Base-by-base conservation (phyloP, 2,113 vertebrate species). In the Antennarius striatus region DNA sequence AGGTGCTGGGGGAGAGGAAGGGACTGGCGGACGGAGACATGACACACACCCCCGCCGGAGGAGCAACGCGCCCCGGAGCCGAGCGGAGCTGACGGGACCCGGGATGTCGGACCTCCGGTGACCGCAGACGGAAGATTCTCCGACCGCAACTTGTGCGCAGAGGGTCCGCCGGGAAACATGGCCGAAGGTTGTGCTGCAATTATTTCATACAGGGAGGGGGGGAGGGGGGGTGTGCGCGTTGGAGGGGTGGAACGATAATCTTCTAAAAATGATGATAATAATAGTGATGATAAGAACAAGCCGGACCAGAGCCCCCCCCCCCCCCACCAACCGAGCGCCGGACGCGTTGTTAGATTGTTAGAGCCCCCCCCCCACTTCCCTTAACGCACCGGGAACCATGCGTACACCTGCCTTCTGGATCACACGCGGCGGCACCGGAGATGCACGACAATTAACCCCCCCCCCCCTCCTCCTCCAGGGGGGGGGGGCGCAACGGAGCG, bases 111-210 rank as follows among this genome's bases (percentile, higher is more conserved):
- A 92, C 94, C 95, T 94, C 95, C 95, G 94, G 94, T 92, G 94
- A 95, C 92, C 93, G 87, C 93, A 92, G 93, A 94, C 1, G 94
- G 95, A 96, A 97, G 94, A 94, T 96, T 95, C 93, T 95, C 93
- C 93, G 22, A 94, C 94, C 80, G 92, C 92, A 94, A 95, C 93
- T 95, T 95, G 93, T 95, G 93, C 94, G 92, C 94, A 91, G 94
- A 96, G 94, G 95, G 95, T 96, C 95, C 89, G 93, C 94, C 93
- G 95, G 96, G 95, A 96, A 98, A 98, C 96, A 99, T 98, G 97
- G 96, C 97, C 96, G 96, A 98, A 98, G 96, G 96, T 98, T 95
- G 95, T 87, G 85, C 81, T 86, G 68, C 82, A 92, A 94, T 92
- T 93, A 92, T 85, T 84, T 89, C 86, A 79, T 71, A 86, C 87